phyloP scores from a whole-genome alignment of 2,888 invertebrate genomes.

The Coecobrya sp. region DNA sequence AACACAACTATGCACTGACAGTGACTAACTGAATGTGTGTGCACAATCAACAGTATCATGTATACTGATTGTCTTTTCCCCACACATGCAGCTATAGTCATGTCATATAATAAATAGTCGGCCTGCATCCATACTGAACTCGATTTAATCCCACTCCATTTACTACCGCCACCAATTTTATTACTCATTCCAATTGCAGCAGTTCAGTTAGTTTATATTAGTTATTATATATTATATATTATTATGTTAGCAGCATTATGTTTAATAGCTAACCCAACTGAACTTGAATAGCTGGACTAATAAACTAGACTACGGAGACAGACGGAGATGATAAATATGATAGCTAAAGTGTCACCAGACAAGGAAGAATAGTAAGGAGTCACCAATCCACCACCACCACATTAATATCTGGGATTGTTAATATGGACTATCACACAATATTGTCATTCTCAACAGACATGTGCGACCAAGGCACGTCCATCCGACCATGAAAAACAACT shows the following conservation, averaged over 20 bases:
- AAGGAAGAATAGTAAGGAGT: background rate
- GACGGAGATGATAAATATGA: conserved; percentile 22
- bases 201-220: background rate
- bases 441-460: background rate
- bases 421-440: background rate
- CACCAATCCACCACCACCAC: background rate
- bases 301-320: conserved; percentile 9
- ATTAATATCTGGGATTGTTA: background rate
- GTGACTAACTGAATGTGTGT: background rate
- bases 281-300: conserved; percentile 35
- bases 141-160: background rate
- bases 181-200: background rate
- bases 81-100: background rate
- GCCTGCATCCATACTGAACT: conserved; percentile 18
- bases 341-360: conserved; percentile 55
- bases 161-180: background rate
- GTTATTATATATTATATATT: too few species aligned
- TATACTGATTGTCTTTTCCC: background rate
- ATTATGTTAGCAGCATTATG: background rate
- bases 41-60: background rate
- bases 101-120: background rate
- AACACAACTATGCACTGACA: background rate
- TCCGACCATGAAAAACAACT: conserved; percentile 1
- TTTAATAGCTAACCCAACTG: conserved; percentile 19
- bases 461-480: background rate